Base-by-base conservation (phyloP, 1,140 invertebrate genomes). In the Cephus cinctus region DNA sequence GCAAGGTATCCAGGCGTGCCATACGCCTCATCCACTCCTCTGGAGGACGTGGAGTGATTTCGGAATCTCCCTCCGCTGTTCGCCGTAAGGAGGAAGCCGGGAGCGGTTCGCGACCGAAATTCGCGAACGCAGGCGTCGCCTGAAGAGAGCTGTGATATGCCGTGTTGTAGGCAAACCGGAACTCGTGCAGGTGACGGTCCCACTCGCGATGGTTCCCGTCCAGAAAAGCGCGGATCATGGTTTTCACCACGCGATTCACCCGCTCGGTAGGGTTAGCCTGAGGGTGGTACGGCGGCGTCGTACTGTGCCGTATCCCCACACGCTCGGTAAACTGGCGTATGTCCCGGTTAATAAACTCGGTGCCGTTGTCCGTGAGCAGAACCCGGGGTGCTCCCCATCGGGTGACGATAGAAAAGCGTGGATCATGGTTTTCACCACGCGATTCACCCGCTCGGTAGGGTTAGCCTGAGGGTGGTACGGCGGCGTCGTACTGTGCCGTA, bases 401-500 rank as follows among this genome's bases (percentile, higher is more conserved):
- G 79, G 32, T 56, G 76, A 82, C 4, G 62, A 54, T 16, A 63
- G 35, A 49, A 78, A 79, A 34, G 75, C 61, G 46, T 76, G 59
- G 1, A 80, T 57, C 6, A 68, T 73, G 43, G 58, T 58, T 0
- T 80, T 39, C 5, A 78, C 56, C 8, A 71, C 73, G 22, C 80
- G 63, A 45, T 56, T 80, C 74, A 1, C 69, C 68, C 11, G 63
- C 63, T 0, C 48, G 50, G 35, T 75, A 80, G 15, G 67, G 68
- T 11, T 41, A 50, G 61, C 81, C 77, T 2, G 54, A 41, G 9
- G 50, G 43, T 15, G 39, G 60, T 12, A 80, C 42, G 30, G 58
- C 62, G 12, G 63, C 45, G 36, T 1, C 73, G 41, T 0, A 75
- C 55, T 1, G 57, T 64, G 0, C 67, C 75, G 1, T 69, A 42